Evolutionary conservation across 2,797 vertebrate species (phyloP), one percentile per base, ranked within the genome.

Genomic region (Pseudomugil gertrudae): DNA sequence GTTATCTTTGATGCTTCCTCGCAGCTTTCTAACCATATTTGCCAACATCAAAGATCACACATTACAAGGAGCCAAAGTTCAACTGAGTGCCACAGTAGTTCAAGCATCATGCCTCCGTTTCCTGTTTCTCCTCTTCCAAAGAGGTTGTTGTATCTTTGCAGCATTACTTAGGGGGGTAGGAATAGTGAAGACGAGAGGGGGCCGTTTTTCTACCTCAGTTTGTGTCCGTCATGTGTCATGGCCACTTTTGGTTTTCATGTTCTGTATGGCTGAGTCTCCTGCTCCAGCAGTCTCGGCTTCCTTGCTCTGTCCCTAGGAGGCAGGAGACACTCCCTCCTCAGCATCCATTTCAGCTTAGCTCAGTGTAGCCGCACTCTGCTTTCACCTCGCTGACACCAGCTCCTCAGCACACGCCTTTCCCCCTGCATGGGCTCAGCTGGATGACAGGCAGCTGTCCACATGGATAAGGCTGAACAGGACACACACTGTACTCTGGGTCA

Each of bases 211-310:
- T 67, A 74, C 70, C 74, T 67, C 79, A 69, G 40, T 87, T 87
- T 79, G 85, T 91, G 92, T 93, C 91, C 90, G 89, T 94, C 92
- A 93, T 84, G 89, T 93, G 92, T 94, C 92, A 93, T 84, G 91
- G 89, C 85, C 58, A 70, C 86, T 90, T 78, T 81, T 84, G 83
- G 85, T 84, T 92, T 92, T 92, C 84, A 83, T 90, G 91, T 92
- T 92, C 89, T 93, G 91, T 93, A 92, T 90, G 91, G 83, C 88
- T 90, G 90, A 90, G 88, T 92, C 89, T 93, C 90, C 90, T 92
- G 92, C 90, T 93, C 88, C 90, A 91, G 85, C 88, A 64, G 83
- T 86, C 84, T 85, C 80, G 74, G 80, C 87, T 90, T 90, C 89
- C 88, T 91, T 11, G 53, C 74, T 76, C 76, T 83, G 89, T 94